phyloP scores from a whole-genome alignment of 2,888 invertebrate species.

The Xanthostigma xanthostigma region DNA sequence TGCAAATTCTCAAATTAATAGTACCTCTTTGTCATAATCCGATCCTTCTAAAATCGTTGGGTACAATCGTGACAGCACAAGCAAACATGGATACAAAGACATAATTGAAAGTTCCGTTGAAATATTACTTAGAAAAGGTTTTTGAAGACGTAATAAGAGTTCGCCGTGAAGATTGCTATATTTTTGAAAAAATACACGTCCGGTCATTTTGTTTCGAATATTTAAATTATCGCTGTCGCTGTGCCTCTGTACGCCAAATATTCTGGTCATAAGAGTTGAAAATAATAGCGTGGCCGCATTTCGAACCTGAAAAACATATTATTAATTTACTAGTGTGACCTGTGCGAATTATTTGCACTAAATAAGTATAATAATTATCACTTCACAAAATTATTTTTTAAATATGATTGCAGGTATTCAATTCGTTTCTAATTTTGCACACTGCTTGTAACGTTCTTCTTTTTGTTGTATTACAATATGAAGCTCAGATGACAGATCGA shows the following conservation, averaged over 20 bases:
- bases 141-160: slow-evolving; percentile 22
- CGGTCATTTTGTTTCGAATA: slow-evolving; percentile 54
- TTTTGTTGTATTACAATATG: too few relatives aligned
- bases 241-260: slow-evolving; percentile 70
- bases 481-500: too few relatives aligned
- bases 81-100: slow-evolving; percentile 58
- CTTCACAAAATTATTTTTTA: too few relatives aligned
- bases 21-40: too few relatives aligned
- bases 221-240: slow-evolving; percentile 40
- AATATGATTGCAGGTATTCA: too few relatives aligned
- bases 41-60: slow-evolving; percentile 54
- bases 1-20: too few relatives aligned
- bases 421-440: too few relatives aligned
- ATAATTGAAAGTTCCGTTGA: slow-evolving; percentile 34
- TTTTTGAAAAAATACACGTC: slow-evolving; percentile 63
- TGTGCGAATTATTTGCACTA: too few relatives aligned
- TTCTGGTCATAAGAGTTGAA: slow-evolving; percentile 64
- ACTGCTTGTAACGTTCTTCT: too few relatives aligned
- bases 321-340: too few relatives aligned
- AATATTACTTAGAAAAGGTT: not conserved
- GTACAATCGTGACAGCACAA: slow-evolving; percentile 64
- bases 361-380: too few relatives aligned
- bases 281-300: slow-evolving; percentile 79
- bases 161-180: slow-evolving; percentile 48
- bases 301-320: slow-evolving; percentile 41